These are phyloP conservation scores for Hylaeus volcanicus DNA, from an alignment of 1,140 invertebrate species.

Conservation along the genomic window DNA sequence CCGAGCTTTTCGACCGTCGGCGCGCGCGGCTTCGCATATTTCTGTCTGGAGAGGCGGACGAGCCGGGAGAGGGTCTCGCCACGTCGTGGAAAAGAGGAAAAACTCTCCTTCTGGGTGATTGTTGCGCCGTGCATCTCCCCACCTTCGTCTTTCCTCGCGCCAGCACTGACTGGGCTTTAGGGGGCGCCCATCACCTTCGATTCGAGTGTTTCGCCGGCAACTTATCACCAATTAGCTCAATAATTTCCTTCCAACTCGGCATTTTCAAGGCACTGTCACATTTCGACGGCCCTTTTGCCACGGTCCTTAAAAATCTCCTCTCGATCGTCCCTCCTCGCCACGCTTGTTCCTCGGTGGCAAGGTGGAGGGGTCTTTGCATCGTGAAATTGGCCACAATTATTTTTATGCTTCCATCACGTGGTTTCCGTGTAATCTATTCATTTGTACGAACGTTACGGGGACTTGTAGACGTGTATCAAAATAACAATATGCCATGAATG, in stretches of 20 bases:
- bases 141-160: slow-evolving; percentile 35
- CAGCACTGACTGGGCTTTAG: neutral
- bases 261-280: slow-evolving; percentile 67
- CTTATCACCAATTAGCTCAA: slow-evolving; percentile 78
- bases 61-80: slow-evolving; percentile 54
- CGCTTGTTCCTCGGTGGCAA: too few species aligned
- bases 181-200: slow-evolving; percentile 48
- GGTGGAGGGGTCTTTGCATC: too few species aligned
- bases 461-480: too few species aligned
- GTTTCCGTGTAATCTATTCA: too few species aligned
- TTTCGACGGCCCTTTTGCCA: slow-evolving; percentile 29
- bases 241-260: slow-evolving; percentile 68
- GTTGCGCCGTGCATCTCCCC: slow-evolving; percentile 32
- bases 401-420: too few species aligned
- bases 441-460: too few species aligned
- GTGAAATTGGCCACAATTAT: too few species aligned
- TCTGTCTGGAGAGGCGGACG: slow-evolving; percentile 76
- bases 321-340: too few species aligned
- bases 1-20: slow-evolving; percentile 74
- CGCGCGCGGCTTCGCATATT: slow-evolving; percentile 73
- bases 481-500: too few species aligned
- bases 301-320: slow-evolving; percentile 52
- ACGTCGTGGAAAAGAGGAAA: slow-evolving; percentile 66
- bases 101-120: slow-evolving; percentile 66
- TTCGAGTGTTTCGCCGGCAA: slow-evolving; percentile 68